A percentile compares a stretch with the other conserved stretches of the same genome.
These are phyloP conservation scores for Nomia melanderi DNA, from an alignment of 1,140 invertebrate genomes.

Conservation along the genomic window DNA sequence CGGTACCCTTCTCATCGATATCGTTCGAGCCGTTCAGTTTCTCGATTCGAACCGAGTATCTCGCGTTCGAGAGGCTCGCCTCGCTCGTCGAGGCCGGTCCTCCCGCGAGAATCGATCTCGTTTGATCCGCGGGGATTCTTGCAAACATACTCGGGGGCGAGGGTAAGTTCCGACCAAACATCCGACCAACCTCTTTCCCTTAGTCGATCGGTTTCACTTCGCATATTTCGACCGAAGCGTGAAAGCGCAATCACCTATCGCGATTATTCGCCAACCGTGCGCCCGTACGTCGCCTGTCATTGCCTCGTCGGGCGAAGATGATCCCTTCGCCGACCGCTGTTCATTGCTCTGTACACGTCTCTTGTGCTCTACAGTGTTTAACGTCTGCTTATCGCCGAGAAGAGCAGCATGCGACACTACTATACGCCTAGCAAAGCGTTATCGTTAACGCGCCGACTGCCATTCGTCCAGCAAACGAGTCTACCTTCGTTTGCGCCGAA, in stretches of 20 bases:
- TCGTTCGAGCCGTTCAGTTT: not conserved
- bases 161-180: slow-evolving; percentile 34
- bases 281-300: slow-evolving; percentile 43
- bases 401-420: slow-evolving; percentile 12
- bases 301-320: too few species aligned
- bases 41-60: not conserved
- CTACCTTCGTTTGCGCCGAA: too few species aligned
- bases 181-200: slow-evolving; percentile 1
- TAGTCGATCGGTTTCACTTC: not conserved
- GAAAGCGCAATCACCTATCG: slow-evolving; percentile 33
- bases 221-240: slow-evolving; percentile 26
- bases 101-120: slow-evolving; percentile 19
- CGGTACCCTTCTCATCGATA: not conserved
- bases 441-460: not conserved
- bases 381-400: slow-evolving; percentile 13
- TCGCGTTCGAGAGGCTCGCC: not conserved
- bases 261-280: slow-evolving; percentile 4
- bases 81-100: not conserved
- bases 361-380: not conserved
- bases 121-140: slow-evolving; percentile 26
- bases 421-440: not conserved
- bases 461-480: too few species aligned
- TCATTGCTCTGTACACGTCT: not conserved
- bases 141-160: slow-evolving; percentile 23
- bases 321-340: not conserved